Base-by-base conservation (phyloP, 1,140 invertebrate species). In the Ooceraea biroi region DNA sequence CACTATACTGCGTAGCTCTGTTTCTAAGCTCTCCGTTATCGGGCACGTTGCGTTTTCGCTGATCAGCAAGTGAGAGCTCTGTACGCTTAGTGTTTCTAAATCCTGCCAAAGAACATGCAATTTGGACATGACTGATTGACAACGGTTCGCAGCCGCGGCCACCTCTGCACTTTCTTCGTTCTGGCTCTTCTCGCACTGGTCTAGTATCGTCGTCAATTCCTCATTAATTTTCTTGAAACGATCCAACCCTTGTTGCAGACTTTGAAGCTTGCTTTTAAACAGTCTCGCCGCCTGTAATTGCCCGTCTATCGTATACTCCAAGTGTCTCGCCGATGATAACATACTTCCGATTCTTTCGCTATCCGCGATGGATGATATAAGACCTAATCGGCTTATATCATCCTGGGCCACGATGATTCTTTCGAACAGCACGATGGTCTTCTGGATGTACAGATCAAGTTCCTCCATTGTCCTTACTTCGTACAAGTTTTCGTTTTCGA, bases 381-480 rank as follows among this genome's bases (percentile, higher is more conserved):
- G 93, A 46, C 97, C 97, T 50, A 98, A 92, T 83, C 96, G 94
- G 4, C 97, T 96, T n/a, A 97, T 92, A 88, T 97, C 97, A 88
- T 97, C 96, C 92, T 97, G 96, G 87, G 97, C 97, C 17, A 96
- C 95, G 48, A 96, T 96, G 0, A 97, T 95, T n/a, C 97, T 95
- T 1, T 96, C 95, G 27, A 96, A 96, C 85, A 97, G 95, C 0
- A 97, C 96, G 90, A 97, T 96, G 14, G 98, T 92, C 68, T 97
- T 94, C 92, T 98, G 97, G 25, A 97, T 96, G 88, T 98, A 98
- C 0, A 97, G 92, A 84, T 97, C 96, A 3, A 98, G 94, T 91
- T 98, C 97, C 84, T 98, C 97, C 85, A 97, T 97, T 25, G 96
- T 97, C 89, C 97, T 97, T 17, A 97, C 96, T 0, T 97, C 97